These are phyloP conservation scores for Palloptera scutellata DNA, from an alignment of 2,888 invertebrate species.

Conservation along the genomic window DNA sequence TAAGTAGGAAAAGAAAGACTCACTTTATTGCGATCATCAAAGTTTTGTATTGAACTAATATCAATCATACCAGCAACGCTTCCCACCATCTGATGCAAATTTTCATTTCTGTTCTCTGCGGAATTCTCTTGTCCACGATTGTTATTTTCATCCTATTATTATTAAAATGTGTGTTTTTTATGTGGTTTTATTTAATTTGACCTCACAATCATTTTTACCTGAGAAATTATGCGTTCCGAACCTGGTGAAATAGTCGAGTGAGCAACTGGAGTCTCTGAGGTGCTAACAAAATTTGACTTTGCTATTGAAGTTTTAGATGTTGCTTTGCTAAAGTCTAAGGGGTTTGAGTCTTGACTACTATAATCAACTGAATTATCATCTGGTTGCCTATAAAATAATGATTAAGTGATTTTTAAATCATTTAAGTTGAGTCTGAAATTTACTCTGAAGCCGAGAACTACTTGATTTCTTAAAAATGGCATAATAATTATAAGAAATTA, in stretches of 20 bases:
- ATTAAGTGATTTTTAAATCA: not conserved
- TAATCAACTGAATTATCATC: conserved; percentile 61
- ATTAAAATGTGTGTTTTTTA: not conserved
- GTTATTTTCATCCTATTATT: conserved; percentile 57
- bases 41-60: conserved; percentile 32
- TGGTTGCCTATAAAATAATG: conserved; percentile 40
- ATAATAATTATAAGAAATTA: too few species aligned
- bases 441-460: too few species aligned
- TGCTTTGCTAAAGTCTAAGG: conserved; percentile 66
- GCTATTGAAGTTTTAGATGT: conserved; percentile 15
- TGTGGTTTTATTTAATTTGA: not conserved
- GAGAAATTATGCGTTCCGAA: conserved; percentile 29
- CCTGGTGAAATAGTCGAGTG: conserved; percentile 32
- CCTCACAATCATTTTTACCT: conserved; percentile 24
- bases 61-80: conserved; percentile 42
- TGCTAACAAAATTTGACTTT: conserved; percentile 23
- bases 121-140: conserved; percentile 51
- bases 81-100: conserved; percentile 33
- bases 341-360: conserved; percentile 63
- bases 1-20: not conserved
- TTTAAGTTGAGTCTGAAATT: too few species aligned
- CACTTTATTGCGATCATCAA: conserved; percentile 34
- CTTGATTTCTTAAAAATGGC: too few species aligned
- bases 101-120: conserved; percentile 35
- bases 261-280: conserved; percentile 22